These are phyloP conservation scores for Perithous albicinctus DNA, from an alignment of 2,888 invertebrate genomes.

Conservation along the genomic window DNA sequence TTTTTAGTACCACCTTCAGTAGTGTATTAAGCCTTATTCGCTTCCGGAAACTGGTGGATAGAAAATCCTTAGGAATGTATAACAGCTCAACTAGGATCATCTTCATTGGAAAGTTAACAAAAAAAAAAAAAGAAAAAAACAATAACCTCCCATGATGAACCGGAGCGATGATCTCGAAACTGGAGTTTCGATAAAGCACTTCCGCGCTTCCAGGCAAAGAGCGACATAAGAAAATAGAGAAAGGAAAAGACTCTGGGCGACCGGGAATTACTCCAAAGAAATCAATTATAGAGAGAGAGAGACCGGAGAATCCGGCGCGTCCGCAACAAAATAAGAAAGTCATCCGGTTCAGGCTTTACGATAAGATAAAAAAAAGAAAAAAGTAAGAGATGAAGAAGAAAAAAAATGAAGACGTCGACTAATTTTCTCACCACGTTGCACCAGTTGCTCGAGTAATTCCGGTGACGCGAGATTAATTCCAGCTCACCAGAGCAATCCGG, in stretches of 20 bases:
- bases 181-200: neutral
- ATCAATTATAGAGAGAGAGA: constrained; percentile 28
- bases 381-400: neutral
- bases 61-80: constrained; percentile 1
- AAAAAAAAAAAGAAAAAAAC: no score
- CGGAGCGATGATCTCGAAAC: constrained; percentile 1
- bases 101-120: neutral
- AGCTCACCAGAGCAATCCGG: constrained; percentile 5
- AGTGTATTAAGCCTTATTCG: no score
- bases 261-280: constrained; percentile 4
- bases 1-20: neutral
- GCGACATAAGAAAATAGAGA: constrained; percentile 15
- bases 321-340: constrained; percentile 15
- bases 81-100: neutral
- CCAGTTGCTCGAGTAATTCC: constrained; percentile 24
- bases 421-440: constrained; percentile 5
- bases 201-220: constrained; percentile 4
- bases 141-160: no score
- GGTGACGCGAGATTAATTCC: constrained; percentile 44
- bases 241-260: neutral
- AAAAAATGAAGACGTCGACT: constrained; percentile 11
- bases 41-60: constrained; percentile 1
- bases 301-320: constrained; percentile 20
- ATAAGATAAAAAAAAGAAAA: neutral
- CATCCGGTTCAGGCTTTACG: constrained; percentile 11